These are phyloP conservation scores for Montifringilla adamsi DNA, from an alignment of 2,113 vertebrate genomes.

Conservation along the genomic window DNA sequence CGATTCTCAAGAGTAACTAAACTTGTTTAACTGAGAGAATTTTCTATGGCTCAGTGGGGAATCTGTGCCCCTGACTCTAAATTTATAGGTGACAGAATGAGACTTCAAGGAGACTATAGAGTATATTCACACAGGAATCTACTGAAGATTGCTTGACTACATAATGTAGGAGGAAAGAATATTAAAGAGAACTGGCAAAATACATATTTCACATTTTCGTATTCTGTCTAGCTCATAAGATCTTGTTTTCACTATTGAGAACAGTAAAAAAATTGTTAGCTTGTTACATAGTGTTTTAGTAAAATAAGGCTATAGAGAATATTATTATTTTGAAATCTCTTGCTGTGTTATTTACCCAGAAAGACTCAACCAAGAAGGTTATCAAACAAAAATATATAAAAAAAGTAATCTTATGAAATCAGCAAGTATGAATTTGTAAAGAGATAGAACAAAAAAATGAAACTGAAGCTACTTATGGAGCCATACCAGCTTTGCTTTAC, in stretches of 20 bases:
- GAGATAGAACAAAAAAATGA: background rate
- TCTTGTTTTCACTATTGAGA: background rate
- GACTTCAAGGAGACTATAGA: background rate
- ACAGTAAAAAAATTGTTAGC: background rate
- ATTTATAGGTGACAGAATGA: background rate
- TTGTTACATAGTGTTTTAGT: background rate
- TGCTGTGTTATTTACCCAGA: background rate
- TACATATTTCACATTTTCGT: background rate
- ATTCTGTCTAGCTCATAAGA: background rate
- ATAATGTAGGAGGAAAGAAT: background rate
- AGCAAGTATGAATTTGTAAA: background rate
- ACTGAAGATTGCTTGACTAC: background rate
- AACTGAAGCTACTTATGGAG: background rate
- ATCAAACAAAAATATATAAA: background rate
- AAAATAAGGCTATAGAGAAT: background rate
- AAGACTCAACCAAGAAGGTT: background rate
- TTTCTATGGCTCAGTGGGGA: background rate
- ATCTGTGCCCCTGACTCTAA: background rate
- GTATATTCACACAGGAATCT: background rate
- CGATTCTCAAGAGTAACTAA: background rate
- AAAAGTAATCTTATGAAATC: background rate
- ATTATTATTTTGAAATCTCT: background rate
- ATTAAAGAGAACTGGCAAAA: background rate
- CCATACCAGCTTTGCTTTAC: background rate
- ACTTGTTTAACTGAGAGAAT: background rate